Conservation (phyloP, 2,797 vertebrate genomes). For the Anguilla marmorata region DNA sequence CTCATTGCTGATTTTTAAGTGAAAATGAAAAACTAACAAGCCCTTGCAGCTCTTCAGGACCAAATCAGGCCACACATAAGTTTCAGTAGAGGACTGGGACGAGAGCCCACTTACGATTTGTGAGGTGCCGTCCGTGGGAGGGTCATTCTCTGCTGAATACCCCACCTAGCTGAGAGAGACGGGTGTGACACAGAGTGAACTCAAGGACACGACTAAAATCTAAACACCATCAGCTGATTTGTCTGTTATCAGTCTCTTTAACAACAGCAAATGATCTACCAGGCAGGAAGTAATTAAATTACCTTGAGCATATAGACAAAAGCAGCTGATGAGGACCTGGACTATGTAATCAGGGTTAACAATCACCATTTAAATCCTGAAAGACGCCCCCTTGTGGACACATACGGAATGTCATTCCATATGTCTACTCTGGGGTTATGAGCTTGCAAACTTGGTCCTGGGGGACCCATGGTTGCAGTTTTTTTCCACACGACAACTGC, state of each 20-base stretch:
- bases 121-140: slow-evolving; percentile 71
- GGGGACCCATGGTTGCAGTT: background rate
- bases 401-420: background rate
- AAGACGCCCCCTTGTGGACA: background rate
- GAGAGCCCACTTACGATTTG: slow-evolving; percentile 75
- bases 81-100: background rate
- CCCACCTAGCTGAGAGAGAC: slow-evolving; percentile 57
- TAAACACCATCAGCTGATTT: background rate
- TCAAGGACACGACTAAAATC: background rate
- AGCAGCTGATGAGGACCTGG: background rate
- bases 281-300: background rate
- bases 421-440: background rate
- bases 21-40: background rate
- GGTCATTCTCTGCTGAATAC: slow-evolving; percentile 64
- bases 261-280: background rate
- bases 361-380: background rate
- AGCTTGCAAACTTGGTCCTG: background rate
- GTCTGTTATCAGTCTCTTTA: no score
- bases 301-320: background rate
- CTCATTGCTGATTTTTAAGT: background rate
- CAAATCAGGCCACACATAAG: background rate
- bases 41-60: no score
- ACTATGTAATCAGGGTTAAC: background rate
- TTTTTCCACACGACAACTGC: background rate
- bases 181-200: slow-evolving; percentile 17